Evolutionary conservation across 35 echinoderm and acorn worm genomes (phyloP).

Genomic region (Apostichopus japonicus): DNA sequence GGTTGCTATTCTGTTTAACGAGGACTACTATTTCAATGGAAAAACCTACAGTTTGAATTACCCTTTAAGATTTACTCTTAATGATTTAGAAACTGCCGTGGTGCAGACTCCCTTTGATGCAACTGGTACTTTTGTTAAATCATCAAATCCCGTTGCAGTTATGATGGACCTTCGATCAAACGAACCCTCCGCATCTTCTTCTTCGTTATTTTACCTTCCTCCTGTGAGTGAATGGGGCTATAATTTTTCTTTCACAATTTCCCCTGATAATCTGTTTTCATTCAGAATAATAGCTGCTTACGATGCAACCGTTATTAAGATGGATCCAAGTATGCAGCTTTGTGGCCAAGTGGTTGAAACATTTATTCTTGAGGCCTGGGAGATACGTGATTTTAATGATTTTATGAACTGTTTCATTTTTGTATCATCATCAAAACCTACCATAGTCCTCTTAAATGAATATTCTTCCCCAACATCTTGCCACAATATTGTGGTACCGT

Average conservation of each 20-base stretch:
- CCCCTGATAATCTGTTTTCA: neutral
- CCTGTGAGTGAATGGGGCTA: constrained; percentile 3
- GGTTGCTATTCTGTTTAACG: neutral
- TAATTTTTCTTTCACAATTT: neutral
- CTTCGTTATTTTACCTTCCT: neutral
- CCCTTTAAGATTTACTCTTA: neutral
- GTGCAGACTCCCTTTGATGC: constrained; percentile 1
- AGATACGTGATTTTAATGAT: neutral
- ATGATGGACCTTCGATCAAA: neutral
- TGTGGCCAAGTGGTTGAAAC: neutral
- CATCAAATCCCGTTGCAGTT: neutral
- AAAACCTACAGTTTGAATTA: neutral
- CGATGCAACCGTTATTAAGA: neutral
- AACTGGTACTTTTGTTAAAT: neutral
- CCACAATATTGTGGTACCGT: neutral
- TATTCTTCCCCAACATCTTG: neutral
- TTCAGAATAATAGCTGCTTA: constrained; percentile 22
- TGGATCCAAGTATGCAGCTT: neutral
- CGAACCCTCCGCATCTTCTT: neutral
- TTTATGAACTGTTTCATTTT: constrained; percentile 6
- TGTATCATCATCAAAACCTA: neutral
- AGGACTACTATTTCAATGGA: neutral
- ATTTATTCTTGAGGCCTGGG: neutral
- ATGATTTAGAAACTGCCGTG: neutral
- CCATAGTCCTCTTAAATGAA: neutral